These are phyloP conservation scores for Zenarchopterus dispar DNA, from an alignment of 2,797 vertebrate genomes.

Conservation along the genomic window DNA sequence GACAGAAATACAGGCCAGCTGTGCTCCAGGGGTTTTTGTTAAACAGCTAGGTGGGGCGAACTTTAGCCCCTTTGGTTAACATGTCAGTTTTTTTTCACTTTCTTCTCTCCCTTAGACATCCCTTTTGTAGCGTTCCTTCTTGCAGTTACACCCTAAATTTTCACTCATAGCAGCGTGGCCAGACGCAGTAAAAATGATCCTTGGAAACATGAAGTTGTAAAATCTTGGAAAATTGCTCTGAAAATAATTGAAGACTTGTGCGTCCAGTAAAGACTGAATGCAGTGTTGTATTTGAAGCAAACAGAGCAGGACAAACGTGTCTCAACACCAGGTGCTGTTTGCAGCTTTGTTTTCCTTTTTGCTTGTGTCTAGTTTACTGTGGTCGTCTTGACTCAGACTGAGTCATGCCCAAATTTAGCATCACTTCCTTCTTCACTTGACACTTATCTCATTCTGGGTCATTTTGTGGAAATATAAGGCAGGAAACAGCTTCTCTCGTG, in stretches of 20 bases:
- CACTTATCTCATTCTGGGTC: constrained; percentile 5
- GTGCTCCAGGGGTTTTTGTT: constrained; percentile 36
- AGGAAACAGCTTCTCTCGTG: constrained; percentile 2
- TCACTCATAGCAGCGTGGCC: not conserved
- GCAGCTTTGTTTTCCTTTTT: not conserved
- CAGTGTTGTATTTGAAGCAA: constrained; percentile 2
- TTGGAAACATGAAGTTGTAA: not conserved
- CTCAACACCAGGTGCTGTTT: not conserved
- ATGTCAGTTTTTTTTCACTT: constrained; percentile 42
- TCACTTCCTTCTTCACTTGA: constrained; percentile 32
- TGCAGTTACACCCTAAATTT: constrained; percentile 26
- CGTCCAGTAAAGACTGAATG: not conserved
- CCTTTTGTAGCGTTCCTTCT: constrained; percentile 19
- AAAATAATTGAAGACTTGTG: not conserved
- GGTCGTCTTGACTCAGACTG: constrained; percentile 28
- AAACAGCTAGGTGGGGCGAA: constrained; percentile 56
- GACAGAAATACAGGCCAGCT: constrained; percentile 31
- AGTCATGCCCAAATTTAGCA: constrained; percentile 34
- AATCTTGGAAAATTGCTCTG: not conserved
- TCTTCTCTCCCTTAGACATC: constrained; percentile 19
- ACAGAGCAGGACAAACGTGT: not conserved
- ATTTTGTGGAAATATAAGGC: constrained; percentile 19
- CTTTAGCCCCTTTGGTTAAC: constrained; percentile 45
- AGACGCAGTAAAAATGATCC: not conserved
- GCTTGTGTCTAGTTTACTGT: constrained; percentile 3